These are phyloP conservation scores for Agonum fuliginosum DNA, from an alignment of 2,888 invertebrate species.

Conservation along the genomic window DNA sequence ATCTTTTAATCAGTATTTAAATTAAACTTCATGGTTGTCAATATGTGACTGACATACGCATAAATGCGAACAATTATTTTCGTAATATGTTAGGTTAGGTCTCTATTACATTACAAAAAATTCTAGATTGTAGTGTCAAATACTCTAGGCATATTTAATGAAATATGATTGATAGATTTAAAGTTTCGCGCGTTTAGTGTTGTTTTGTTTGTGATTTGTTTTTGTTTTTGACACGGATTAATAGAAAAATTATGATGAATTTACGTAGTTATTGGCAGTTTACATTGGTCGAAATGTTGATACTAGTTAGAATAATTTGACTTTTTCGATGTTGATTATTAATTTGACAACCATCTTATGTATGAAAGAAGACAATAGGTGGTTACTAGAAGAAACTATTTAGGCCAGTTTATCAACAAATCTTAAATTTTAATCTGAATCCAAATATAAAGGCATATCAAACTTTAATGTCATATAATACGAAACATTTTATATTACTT, in stretches of 20 bases:
- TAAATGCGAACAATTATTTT: neutral
- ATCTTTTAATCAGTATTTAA: constrained; percentile 59
- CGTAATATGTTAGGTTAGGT: constrained; percentile 25
- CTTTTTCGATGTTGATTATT: neutral
- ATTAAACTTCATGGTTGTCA: constrained; percentile 55
- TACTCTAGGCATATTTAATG: constrained; percentile 17
- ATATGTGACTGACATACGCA: constrained; percentile 36
- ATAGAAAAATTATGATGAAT: constrained; percentile 1
- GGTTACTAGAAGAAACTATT: neutral
- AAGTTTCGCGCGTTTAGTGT: neutral
- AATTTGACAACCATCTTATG: neutral
- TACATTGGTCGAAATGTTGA: neutral
- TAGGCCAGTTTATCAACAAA: too few species aligned
- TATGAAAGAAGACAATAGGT: neutral
- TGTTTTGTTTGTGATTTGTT: neutral
- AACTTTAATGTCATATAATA: too few species aligned
- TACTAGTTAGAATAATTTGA: neutral
- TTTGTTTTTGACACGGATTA: neutral
- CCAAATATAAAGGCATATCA: too few species aligned
- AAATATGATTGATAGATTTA: constrained; percentile 8
- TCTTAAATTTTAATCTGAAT: too few species aligned
- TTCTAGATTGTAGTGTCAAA: constrained; percentile 29
- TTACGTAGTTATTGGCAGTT: neutral
- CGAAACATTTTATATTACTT: too few species aligned
- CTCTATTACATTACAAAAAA: constrained; percentile 39